A percentile compares a stretch with the other conserved stretches of the same genome.
Conservation (phyloP, 2,888 invertebrate species). For the Allolobophora icterica region DNA sequence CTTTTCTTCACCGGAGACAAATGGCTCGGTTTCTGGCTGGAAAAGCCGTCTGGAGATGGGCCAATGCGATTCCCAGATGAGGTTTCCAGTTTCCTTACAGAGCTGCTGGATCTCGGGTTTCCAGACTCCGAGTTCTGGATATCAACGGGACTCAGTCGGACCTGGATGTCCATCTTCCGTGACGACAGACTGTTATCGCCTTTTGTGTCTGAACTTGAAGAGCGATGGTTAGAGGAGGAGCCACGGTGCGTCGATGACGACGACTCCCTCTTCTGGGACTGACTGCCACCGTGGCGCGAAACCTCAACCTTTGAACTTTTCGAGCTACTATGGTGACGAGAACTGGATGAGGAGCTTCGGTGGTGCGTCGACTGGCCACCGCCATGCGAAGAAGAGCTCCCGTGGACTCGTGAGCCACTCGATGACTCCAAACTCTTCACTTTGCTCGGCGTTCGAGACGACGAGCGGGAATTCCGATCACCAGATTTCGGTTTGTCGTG, state of each 20-base stretch:
- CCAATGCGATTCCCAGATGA: not conserved
- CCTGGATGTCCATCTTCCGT: not conserved
- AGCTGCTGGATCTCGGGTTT: not conserved
- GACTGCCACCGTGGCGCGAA: not conserved
- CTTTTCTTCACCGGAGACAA: not conserved
- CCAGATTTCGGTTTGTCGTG: not conserved
- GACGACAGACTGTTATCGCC: not conserved
- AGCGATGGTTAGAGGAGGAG: not conserved
- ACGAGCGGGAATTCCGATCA: not conserved
- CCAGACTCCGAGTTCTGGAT: not conserved
- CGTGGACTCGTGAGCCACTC: not conserved
- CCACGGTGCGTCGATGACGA: not conserved
- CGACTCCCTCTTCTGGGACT: not conserved
- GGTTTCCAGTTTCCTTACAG: not conserved
- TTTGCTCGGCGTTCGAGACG: not conserved
- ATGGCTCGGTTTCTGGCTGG: not conserved
- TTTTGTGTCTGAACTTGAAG: not conserved
- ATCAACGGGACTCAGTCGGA: not conserved
- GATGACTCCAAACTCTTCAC: not conserved
- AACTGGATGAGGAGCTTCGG: not conserved
- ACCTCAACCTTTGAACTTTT: conserved; percentile 5
- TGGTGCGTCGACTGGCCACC: not conserved
- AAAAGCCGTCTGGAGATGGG: not conserved
- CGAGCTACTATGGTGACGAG: not conserved
- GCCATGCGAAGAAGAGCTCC: not conserved